Evolutionary conservation across 2,888 invertebrate species (phyloP).

Genomic region (Eueremaeus valkanovi): DNA sequence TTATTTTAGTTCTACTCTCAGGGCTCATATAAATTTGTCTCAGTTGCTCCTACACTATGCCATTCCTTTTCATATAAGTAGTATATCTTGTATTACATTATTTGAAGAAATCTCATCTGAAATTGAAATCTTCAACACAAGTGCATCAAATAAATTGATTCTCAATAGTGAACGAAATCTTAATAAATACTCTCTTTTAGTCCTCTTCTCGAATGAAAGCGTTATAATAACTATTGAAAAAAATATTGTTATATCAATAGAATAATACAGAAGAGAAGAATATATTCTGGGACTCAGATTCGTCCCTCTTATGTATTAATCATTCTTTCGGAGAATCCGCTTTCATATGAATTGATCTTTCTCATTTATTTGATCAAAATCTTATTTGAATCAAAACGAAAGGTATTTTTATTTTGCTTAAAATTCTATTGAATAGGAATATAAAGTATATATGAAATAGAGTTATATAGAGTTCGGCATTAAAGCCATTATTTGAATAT

Average conservation of each 20-base stretch:
- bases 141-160: slow-evolving; percentile 5
- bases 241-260: too few relatives aligned
- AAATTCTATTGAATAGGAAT: too few relatives aligned
- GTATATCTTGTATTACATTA: slow-evolving; percentile 22
- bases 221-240: too few relatives aligned
- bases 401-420: too few relatives aligned
- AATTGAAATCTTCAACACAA: slow-evolving; percentile 14
- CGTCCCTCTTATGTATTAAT: too few relatives aligned
- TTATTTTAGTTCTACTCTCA: neutral
- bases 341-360: too few relatives aligned
- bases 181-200: neutral
- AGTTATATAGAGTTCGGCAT: too few relatives aligned
- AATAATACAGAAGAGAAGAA: neutral
- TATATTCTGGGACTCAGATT: neutral
- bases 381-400: too few relatives aligned
- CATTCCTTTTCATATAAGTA: neutral
- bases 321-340: too few relatives aligned
- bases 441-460: too few relatives aligned
- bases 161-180: neutral
- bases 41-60: neutral
- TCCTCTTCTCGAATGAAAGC: neutral
- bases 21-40: slow-evolving; percentile 7
- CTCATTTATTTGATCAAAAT: too few relatives aligned
- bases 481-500: too few relatives aligned
- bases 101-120: slow-evolving; percentile 15